A percentile compares a stretch with the other conserved stretches of the same genome.
Conservation (phyloP, 2,113 vertebrate species). For the Fukomys damarensis region DNA sequence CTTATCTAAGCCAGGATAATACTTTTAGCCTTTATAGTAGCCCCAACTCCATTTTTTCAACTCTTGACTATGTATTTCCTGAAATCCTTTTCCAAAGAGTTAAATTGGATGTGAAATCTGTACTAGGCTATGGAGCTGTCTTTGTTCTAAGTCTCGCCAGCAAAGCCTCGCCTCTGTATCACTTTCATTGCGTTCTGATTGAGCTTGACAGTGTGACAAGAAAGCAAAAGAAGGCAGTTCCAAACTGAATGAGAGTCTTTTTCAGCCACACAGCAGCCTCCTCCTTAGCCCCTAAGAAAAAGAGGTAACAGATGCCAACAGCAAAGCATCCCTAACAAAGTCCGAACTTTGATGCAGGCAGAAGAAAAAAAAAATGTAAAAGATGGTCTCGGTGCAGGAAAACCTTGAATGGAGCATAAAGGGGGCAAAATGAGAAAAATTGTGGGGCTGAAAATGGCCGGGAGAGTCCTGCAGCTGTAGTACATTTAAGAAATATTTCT, state of each 20-base stretch:
- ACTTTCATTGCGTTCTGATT: slow-evolving; percentile 96
- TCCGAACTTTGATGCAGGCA: slow-evolving; percentile 91
- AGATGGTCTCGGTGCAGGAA: slow-evolving; percentile 87
- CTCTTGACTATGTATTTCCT: slow-evolving; percentile 94
- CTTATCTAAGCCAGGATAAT: slow-evolving; percentile 95
- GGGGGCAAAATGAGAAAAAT: slow-evolving; percentile 79
- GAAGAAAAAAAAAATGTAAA: slow-evolving; percentile 83
- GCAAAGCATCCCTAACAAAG: slow-evolving; percentile 90
- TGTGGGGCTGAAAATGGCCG: slow-evolving; percentile 74
- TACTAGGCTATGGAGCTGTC: slow-evolving; percentile 94
- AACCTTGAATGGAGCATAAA: slow-evolving; percentile 87
- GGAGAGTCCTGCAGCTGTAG: slow-evolving; percentile 72
- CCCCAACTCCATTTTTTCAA: slow-evolving; percentile 92
- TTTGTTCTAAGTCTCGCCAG: slow-evolving; percentile 95
- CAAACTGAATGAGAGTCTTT: slow-evolving; percentile 97
- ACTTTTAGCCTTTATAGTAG: slow-evolving; percentile 94
- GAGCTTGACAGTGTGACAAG: slow-evolving; percentile 99
- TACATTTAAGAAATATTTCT: slow-evolving; percentile 65
- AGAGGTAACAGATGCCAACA: slow-evolving; percentile 90
- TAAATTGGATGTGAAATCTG: slow-evolving; percentile 99
- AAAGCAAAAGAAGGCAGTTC: slow-evolving; percentile 95
- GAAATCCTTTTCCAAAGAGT: slow-evolving; percentile 96
- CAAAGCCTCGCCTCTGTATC: slow-evolving; percentile 91
- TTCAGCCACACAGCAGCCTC: slow-evolving; percentile 91
- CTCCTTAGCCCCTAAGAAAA: slow-evolving; percentile 91